phyloP scores from a whole-genome alignment of 2,797 vertebrate species.

The Xenentodon cancila region DNA sequence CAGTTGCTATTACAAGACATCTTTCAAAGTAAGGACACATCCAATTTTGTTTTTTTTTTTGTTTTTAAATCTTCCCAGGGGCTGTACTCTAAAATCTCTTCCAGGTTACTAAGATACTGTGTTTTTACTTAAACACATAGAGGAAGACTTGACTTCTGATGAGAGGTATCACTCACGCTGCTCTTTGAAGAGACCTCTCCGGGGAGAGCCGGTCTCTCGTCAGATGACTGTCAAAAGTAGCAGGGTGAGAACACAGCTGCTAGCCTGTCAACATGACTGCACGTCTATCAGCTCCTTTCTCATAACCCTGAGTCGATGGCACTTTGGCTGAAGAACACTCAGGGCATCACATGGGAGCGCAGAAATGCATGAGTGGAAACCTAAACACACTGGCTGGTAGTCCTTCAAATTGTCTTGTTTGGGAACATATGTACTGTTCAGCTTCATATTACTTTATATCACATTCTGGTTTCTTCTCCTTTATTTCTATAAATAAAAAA shows the following conservation, averaged over 20 bases:
- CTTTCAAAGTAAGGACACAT: no score
- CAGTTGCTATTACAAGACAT: no score
- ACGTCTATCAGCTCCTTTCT: slow-evolving; percentile 40
- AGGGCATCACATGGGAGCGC: not conserved
- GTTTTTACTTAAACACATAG: not conserved
- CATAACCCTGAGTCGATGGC: slow-evolving; percentile 48
- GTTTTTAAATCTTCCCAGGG: no score
- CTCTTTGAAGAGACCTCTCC: slow-evolving; percentile 10
- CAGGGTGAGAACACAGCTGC: slow-evolving; percentile 52
- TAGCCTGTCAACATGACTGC: slow-evolving; percentile 46
- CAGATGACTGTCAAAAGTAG: slow-evolving; percentile 46
- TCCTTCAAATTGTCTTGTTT: slow-evolving; percentile 14
- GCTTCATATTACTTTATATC: not conserved
- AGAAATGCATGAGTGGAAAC: slow-evolving; percentile 32
- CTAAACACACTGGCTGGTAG: not conserved
- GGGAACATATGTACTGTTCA: not conserved
- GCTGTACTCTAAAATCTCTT: not conserved
- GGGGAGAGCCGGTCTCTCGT: slow-evolving; percentile 10
- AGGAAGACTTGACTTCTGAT: slow-evolving; percentile 28
- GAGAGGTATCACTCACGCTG: slow-evolving; percentile 1
- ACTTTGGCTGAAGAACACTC: slow-evolving; percentile 43
- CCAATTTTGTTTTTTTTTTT: no score
- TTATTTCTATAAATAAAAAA: no score
- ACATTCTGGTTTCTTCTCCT: no score
- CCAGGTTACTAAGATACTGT: not conserved